A percentile compares a stretch with the other conserved stretches of the same genome.
Conservation (phyloP, 2,888 invertebrate species). For the Elgonia sp. region DNA sequence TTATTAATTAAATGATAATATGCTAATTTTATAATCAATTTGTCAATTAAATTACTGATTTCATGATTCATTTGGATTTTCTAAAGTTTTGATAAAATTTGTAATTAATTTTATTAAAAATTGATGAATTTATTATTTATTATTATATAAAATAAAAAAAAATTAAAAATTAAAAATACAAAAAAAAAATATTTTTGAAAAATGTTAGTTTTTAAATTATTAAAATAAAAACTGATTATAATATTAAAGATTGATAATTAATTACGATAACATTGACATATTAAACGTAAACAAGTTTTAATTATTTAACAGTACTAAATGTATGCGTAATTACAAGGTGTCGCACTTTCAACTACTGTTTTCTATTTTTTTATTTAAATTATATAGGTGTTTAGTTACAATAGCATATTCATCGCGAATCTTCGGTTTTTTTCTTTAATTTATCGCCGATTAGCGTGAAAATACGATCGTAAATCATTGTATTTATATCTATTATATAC, state of each 20-base stretch:
- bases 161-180: too few relatives aligned
- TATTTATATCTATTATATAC: conserved; percentile 43
- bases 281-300: background rate
- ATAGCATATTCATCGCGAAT: conserved; percentile 28
- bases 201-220: too few relatives aligned
- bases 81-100: too few relatives aligned
- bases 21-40: too few relatives aligned
- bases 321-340: background rate
- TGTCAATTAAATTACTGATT: too few relatives aligned
- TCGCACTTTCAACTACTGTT: conserved; percentile 2
- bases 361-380: conserved; percentile 22
- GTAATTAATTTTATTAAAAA: too few relatives aligned
- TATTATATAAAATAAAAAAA: too few relatives aligned
- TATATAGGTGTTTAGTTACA: conserved; percentile 35
- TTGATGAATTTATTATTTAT: too few relatives aligned
- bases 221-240: too few relatives aligned
- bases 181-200: too few relatives aligned
- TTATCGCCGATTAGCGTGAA: conserved; percentile 45
- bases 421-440: conserved; percentile 21
- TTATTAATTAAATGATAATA: background rate
- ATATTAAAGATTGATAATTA: too few relatives aligned
- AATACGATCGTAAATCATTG: conserved; percentile 39
- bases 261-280: background rate
- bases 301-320: conserved; percentile 1
- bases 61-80: too few relatives aligned